Conservation (phyloP, 2,888 invertebrate genomes). For the Junonia oenone region DNA sequence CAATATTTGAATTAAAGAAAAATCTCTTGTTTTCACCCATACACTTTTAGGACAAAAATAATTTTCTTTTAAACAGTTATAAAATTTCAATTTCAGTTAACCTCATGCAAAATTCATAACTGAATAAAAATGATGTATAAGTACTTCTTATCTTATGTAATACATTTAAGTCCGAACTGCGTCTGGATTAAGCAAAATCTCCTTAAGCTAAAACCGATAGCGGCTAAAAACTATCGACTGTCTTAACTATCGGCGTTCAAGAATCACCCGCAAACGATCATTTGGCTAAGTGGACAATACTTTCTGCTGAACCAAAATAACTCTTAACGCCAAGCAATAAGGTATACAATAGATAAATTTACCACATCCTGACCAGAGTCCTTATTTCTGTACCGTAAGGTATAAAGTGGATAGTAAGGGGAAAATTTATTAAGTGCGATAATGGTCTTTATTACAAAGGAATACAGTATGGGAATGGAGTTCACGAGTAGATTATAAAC, state of each 20-base stretch:
- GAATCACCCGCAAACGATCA: constrained; percentile 5
- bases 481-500: constrained; percentile 12
- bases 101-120: not conserved
- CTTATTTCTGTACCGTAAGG: not conserved
- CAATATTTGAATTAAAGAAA: too few relatives aligned
- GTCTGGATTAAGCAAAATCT: constrained; percentile 1
- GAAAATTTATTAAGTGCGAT: not conserved
- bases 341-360: not conserved
- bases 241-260: constrained; percentile 4
- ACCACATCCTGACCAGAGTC: not conserved
- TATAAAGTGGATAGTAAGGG: not conserved
- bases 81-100: not conserved
- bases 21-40: too few relatives aligned
- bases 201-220: constrained; percentile 12
- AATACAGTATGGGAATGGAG: constrained; percentile 2
- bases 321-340: not conserved
- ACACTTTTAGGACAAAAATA: too few relatives aligned
- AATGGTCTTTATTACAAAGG: not conserved
- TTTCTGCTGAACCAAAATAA: not conserved
- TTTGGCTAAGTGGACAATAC: not conserved
- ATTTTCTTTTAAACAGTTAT: not conserved
- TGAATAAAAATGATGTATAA: not conserved
- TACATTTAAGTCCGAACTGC: not conserved
- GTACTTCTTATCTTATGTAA: not conserved
- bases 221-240: constrained; percentile 8